phyloP scores from a whole-genome alignment of 2,113 vertebrate genomes.

The Aegypius monachus region DNA sequence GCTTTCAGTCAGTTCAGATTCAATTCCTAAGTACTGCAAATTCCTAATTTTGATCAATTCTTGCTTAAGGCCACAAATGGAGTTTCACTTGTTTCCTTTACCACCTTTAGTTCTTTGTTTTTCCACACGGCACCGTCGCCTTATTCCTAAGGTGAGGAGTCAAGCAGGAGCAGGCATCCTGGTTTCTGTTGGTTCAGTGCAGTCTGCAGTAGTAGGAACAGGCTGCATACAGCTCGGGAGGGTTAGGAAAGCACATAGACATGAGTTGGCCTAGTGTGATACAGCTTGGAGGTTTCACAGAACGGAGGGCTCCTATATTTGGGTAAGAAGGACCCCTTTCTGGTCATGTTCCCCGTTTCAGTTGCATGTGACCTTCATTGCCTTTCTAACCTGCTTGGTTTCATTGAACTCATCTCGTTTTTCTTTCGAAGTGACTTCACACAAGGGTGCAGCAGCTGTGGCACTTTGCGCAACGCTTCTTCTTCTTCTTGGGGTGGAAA shows the following conservation, averaged over 20 bases:
- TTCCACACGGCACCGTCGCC: not conserved
- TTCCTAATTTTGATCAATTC: not conserved
- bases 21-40: not conserved
- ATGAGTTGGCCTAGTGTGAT: not conserved
- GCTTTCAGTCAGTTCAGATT: not conserved
- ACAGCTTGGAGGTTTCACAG: slow-evolving; percentile 45
- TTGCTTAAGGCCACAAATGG: slow-evolving; percentile 25
- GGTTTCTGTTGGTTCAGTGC: not conserved
- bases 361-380: not conserved
- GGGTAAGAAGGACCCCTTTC: not conserved
- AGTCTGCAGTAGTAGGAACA: not conserved
- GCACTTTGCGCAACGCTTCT: slow-evolving; percentile 69
- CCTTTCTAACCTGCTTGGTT: slow-evolving; percentile 1
- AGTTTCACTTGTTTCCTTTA: not conserved
- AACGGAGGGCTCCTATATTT: not conserved
- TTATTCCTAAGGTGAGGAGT: not conserved
- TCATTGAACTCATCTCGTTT: not conserved
- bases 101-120: not conserved
- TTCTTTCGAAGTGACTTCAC: slow-evolving; percentile 56
- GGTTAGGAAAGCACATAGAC: slow-evolving; percentile 37
- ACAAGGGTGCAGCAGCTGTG: slow-evolving; percentile 76
- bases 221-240: not conserved
- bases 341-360: slow-evolving; percentile 43
- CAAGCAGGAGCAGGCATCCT: not conserved
- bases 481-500: slow-evolving; percentile 87